Evolutionary conservation across 2,113 vertebrate genomes (phyloP).

Genomic region (Sorex fumeus): DNA sequence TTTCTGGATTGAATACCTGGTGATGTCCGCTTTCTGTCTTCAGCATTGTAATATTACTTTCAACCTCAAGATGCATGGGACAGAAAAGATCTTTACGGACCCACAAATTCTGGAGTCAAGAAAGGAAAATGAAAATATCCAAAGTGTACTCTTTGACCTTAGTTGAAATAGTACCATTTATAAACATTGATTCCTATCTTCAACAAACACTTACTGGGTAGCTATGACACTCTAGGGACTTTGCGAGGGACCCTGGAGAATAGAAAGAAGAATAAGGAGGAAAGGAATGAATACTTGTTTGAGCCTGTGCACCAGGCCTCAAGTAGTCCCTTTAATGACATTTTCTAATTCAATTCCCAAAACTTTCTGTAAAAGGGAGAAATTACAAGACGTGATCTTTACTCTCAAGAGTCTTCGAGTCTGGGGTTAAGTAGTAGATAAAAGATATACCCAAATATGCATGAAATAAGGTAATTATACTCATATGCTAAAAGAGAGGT

Average conservation of each 20-base stretch:
- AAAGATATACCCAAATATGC: constrained; percentile 63
- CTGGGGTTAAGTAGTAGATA: constrained; percentile 69
- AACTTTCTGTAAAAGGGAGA: constrained; percentile 57
- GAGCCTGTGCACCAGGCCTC: constrained; percentile 51
- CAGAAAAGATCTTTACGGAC: constrained; percentile 52
- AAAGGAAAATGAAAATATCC: constrained; percentile 60
- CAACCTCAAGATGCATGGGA: constrained; percentile 17
- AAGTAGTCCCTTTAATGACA: constrained; percentile 44
- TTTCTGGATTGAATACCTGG: background rate
- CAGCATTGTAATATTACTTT: background rate
- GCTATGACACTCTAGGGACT: constrained; percentile 48
- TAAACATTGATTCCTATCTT: constrained; percentile 47
- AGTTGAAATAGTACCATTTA: constrained; percentile 42
- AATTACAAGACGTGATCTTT: constrained; percentile 66
- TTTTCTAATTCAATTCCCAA: constrained; percentile 67
- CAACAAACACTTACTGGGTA: constrained; percentile 62
- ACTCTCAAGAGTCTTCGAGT: constrained; percentile 62
- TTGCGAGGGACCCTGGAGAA: constrained; percentile 43
- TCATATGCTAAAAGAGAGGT: constrained; percentile 56
- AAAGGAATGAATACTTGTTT: constrained; percentile 63
- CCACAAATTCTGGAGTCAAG: constrained; percentile 51
- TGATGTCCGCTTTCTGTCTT: background rate
- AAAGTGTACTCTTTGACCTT: constrained; percentile 55
- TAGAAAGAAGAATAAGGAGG: background rate
- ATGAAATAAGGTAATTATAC: constrained; percentile 71